Conservation (phyloP, 2,888 invertebrate genomes). For the Conus canariensis region DNA sequence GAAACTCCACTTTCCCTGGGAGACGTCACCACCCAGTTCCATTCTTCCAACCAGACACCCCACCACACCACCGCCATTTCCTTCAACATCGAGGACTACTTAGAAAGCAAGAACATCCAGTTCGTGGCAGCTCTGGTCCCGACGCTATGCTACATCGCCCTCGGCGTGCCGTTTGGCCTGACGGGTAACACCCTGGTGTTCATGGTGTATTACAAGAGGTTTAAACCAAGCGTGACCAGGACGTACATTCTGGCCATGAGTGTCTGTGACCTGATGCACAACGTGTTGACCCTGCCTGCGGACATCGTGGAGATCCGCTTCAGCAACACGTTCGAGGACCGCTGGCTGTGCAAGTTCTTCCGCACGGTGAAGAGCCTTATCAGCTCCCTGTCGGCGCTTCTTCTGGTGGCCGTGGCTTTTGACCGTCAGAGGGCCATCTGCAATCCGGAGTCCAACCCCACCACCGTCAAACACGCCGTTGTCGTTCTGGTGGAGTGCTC, state of each 20-base stretch:
- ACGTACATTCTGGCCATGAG: conserved; percentile 47
- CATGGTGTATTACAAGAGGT: conserved; percentile 46
- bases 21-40: too few species aligned
- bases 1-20: too few species aligned
- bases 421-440: not conserved
- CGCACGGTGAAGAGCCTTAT: conserved; percentile 12
- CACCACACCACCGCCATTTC: too few species aligned
- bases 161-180: conserved; percentile 33
- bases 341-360: not conserved
- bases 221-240: conserved; percentile 41
- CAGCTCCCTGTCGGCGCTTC: conserved; percentile 33
- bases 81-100: not conserved
- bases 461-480: not conserved
- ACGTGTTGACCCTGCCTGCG: conserved; percentile 38
- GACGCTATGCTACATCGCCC: conserved; percentile 26
- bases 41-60: too few species aligned
- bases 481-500: not conserved
- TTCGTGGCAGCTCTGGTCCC: too few species aligned
- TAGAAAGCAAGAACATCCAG: not conserved
- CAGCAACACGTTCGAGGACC: conserved; percentile 16
- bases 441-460: conserved; percentile 38
- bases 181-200: conserved; percentile 43
- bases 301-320: conserved; percentile 30
- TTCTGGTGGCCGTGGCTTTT: too few species aligned
- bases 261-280: conserved; percentile 41